Percentiles rank a stretch among this genome's conserved stretches.
Evolutionary conservation across 2,888 invertebrate species (phyloP).

Genomic region (Amblyteles armatorius): DNA sequence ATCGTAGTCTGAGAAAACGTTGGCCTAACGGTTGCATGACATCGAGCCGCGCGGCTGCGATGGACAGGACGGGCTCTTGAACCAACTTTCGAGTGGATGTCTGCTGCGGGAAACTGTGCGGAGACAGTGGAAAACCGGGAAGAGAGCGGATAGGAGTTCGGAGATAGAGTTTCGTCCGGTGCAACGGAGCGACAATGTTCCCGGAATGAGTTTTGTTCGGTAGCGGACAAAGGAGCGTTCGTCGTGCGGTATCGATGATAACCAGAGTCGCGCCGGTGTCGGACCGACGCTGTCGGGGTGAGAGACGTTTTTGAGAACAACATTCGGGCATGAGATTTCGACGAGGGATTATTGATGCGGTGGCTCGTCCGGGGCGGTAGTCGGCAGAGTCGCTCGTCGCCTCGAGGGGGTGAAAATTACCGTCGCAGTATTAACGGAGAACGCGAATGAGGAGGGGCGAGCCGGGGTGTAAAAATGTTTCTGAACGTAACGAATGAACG

Average conservation of each 20-base stretch:
- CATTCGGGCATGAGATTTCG: not conserved
- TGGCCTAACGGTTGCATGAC: not conserved
- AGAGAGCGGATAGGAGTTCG: not conserved
- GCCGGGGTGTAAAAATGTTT: not conserved
- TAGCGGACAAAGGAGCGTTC: not conserved
- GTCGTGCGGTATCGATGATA: not conserved
- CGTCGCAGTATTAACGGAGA: not conserved
- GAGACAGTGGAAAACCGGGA: not conserved
- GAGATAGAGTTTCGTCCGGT: not conserved
- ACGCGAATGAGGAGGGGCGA: not conserved
- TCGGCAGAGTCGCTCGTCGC: not conserved
- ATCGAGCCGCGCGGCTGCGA: constrained; percentile 35
- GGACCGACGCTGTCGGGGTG: not conserved
- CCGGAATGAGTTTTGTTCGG: not conserved
- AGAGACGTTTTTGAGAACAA: not conserved
- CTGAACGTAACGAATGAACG: not conserved
- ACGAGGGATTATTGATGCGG: not conserved
- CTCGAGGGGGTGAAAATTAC: not conserved
- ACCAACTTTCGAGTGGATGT: constrained; percentile 19
- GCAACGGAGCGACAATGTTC: constrained; percentile 1
- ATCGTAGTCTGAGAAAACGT: not conserved
- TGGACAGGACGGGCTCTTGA: constrained; percentile 17
- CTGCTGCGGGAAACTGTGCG: not conserved
- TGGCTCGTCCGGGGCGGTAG: not conserved
- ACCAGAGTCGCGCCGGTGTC: not conserved